Conservation (phyloP, 35 echinoderm and acorn worm species). For the Apostichopus californicus region DNA sequence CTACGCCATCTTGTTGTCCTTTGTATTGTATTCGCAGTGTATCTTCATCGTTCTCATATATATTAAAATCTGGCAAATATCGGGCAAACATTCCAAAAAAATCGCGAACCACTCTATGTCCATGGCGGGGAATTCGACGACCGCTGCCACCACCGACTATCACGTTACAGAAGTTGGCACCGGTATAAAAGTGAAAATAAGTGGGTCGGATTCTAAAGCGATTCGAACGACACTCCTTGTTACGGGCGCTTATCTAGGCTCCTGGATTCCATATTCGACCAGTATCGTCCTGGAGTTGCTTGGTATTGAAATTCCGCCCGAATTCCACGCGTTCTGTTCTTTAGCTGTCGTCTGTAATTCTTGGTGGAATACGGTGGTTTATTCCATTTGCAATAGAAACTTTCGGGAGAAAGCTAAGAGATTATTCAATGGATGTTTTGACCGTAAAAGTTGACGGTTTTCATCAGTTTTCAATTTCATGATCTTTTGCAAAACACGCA, state of each 20-base stretch:
- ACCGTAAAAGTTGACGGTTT: too few relatives aligned
- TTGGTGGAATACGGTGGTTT: slow-evolving; percentile 57
- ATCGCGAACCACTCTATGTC: slow-evolving; percentile 33
- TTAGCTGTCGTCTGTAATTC: slow-evolving; percentile 49
- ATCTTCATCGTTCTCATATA: slow-evolving; percentile 16
- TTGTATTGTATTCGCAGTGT: slow-evolving; percentile 31
- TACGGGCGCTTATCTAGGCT: slow-evolving; percentile 29
- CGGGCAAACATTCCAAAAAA: slow-evolving; percentile 22
- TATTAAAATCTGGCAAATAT: slow-evolving; percentile 48
- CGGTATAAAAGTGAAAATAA: slow-evolving; percentile 11
- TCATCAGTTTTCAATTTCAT: too few relatives aligned
- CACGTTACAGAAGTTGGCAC: not conserved
- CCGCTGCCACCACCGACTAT: not conserved
- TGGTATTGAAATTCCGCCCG: slow-evolving; percentile 20
- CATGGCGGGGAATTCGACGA: not conserved
- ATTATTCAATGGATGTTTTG: not conserved
- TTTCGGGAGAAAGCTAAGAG: slow-evolving; percentile 15
- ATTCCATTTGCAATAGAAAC: slow-evolving; percentile 40
- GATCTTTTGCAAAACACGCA: too few relatives aligned
- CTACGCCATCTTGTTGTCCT: slow-evolving; percentile 27
- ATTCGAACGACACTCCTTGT: slow-evolving; percentile 44
- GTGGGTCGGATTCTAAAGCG: slow-evolving; percentile 19
- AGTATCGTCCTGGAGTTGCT: slow-evolving; percentile 11
- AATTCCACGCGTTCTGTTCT: slow-evolving; percentile 35
- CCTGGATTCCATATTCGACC: slow-evolving; percentile 54